A percentile compares a stretch with the other conserved stretches of the same genome.
Evolutionary conservation across 2,888 invertebrate species (phyloP).

Genomic region (Lamproptera curius): DNA sequence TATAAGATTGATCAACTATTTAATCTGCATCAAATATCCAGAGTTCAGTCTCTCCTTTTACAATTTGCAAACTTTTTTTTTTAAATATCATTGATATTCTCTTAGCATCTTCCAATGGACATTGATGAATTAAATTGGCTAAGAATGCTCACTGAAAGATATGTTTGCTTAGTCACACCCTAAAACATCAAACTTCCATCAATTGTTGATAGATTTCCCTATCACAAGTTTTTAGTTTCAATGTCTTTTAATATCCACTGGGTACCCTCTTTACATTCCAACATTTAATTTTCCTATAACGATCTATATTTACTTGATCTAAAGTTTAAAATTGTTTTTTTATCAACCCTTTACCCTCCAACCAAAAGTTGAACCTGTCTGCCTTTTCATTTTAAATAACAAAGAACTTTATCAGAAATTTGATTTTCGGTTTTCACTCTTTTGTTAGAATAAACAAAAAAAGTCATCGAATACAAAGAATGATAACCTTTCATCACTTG

Average conservation of each 20-base stretch:
- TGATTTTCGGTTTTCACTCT: not conserved
- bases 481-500: not conserved
- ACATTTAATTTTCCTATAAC: not conserved
- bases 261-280: not conserved
- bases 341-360: not conserved
- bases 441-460: not conserved
- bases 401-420: not conserved
- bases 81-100: slow-evolving; percentile 19
- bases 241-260: slow-evolving; percentile 7
- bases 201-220: slow-evolving; percentile 1
- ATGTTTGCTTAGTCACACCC: slow-evolving; percentile 6
- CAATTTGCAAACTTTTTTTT: slow-evolving; percentile 18
- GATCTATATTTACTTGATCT: not conserved
- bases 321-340: not conserved
- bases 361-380: not conserved
- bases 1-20: slow-evolving; percentile 21
- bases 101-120: slow-evolving; percentile 15
- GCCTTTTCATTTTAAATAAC: not conserved
- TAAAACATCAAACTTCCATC: slow-evolving; percentile 6
- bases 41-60: slow-evolving; percentile 5
- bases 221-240: not conserved
- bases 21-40: slow-evolving; percentile 22
- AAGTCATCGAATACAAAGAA: not conserved
- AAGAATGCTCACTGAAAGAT: slow-evolving; percentile 4
- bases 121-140: slow-evolving; percentile 5